phyloP scores from a whole-genome alignment of 2,888 invertebrate genomes.

The Erebia aethiops region DNA sequence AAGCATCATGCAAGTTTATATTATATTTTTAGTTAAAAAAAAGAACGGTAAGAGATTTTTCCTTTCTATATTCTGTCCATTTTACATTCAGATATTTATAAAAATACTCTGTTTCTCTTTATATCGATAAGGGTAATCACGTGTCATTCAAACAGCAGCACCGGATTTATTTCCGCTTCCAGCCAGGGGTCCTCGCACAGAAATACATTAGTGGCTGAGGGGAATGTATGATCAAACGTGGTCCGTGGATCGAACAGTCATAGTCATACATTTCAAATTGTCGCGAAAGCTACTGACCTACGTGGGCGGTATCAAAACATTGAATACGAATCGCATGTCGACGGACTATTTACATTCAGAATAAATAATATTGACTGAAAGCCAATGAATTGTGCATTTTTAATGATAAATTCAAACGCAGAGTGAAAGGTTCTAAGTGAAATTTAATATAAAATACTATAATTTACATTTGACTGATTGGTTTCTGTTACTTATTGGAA shows the following conservation, averaged over 20 bases:
- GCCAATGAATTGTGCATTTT: constrained; percentile 41
- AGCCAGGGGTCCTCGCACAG: constrained; percentile 41
- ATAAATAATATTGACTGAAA: constrained; percentile 58
- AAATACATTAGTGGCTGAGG: constrained; percentile 37
- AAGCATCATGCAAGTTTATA: too few species aligned
- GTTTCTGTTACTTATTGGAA: constrained; percentile 46
- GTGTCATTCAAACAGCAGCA: constrained; percentile 47
- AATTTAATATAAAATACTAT: constrained; percentile 42
- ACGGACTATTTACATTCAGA: constrained; percentile 58
- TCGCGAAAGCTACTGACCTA: constrained; percentile 46
- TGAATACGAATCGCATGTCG: constrained; percentile 49
- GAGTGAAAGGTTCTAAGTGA: constrained; percentile 42
- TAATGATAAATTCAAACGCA: constrained; percentile 24
- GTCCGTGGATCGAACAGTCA: constrained; percentile 53
- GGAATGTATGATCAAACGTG: constrained; percentile 51
- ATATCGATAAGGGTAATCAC: constrained; percentile 17
- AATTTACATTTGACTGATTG: constrained; percentile 53
- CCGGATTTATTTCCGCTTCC: constrained; percentile 47
- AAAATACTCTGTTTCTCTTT: neutral
- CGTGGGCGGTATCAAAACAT: constrained; percentile 69
- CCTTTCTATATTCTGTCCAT: too few species aligned
- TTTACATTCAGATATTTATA: too few species aligned
- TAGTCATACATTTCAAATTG: constrained; percentile 49
- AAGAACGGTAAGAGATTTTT: too few species aligned
- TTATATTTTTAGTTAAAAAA: too few species aligned